A percentile compares a stretch with the other conserved stretches of the same genome.
Evolutionary conservation across 2,797 vertebrate genomes (phyloP).

Genomic region (Pogonophryne albipinna): DNA sequence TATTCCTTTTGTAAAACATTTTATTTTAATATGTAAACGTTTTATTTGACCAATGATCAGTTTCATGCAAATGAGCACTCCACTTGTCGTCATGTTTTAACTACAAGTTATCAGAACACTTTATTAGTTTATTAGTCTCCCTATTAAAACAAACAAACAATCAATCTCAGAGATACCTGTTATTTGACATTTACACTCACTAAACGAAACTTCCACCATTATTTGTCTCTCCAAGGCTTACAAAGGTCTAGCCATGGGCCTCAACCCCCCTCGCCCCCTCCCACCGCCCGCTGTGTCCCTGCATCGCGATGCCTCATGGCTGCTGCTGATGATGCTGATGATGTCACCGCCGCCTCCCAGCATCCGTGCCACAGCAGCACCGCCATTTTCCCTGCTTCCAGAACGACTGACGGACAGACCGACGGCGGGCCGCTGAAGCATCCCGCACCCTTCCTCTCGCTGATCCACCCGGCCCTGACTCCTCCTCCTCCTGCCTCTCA

Average conservation of each 20-base stretch:
- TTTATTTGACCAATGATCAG: too few relatives aligned
- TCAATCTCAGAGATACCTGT: too few relatives aligned
- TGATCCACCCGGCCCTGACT: constrained; percentile 30
- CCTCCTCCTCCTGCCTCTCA: constrained; percentile 35
- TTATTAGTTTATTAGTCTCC: too few relatives aligned
- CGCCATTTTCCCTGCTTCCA: constrained; percentile 78
- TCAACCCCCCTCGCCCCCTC: background rate
- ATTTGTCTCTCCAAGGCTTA: background rate
- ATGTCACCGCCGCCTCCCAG: constrained; percentile 82
- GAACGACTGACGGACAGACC: constrained; percentile 37
- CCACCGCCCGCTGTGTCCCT: constrained; percentile 6
- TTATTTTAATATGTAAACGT: too few relatives aligned
- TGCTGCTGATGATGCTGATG: constrained; percentile 70
- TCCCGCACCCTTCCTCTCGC: constrained; percentile 58
- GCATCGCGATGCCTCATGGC: constrained; percentile 61
- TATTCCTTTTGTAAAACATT: too few relatives aligned
- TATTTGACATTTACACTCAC: too few relatives aligned
- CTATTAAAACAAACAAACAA: too few relatives aligned
- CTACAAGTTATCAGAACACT: too few relatives aligned
- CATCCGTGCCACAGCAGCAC: constrained; percentile 74
- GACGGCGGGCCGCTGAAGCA: constrained; percentile 48
- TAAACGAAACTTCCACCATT: background rate
- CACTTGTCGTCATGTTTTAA: too few relatives aligned
- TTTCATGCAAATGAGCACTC: too few relatives aligned
- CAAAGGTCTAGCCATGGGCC: background rate